A percentile compares a stretch with the other conserved stretches of the same genome.
Conservation (phyloP, 2,797 vertebrate genomes). For the Prunella strophiata region DNA sequence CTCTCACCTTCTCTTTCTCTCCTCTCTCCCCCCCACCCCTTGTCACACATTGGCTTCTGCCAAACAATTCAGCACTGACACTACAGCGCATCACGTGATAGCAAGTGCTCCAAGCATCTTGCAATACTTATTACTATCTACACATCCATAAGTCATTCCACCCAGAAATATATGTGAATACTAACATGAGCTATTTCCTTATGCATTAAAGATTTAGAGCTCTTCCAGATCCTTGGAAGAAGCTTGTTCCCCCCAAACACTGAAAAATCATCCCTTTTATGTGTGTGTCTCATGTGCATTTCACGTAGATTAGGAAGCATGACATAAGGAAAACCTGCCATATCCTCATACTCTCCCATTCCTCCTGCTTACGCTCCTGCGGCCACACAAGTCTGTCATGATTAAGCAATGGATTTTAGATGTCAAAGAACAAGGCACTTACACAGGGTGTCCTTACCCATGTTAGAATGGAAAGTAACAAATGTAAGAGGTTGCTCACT, state of each 20-base stretch:
- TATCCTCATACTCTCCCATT: background rate
- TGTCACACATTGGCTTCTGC: conserved; percentile 47
- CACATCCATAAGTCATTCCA: conserved; percentile 47
- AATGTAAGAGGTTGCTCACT: conserved; percentile 45
- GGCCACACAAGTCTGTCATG: background rate
- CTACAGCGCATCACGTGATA: background rate
- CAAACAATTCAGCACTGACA: conserved; percentile 54
- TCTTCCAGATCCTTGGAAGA: background rate
- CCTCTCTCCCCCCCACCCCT: background rate
- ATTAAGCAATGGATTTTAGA: conserved; percentile 9
- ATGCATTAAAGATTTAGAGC: conserved; percentile 30
- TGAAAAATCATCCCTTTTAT: background rate
- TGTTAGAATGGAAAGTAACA: conserved; percentile 54
- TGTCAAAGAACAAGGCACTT: background rate
- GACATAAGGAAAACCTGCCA: background rate
- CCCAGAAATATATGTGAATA: conserved; percentile 14
- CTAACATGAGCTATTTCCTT: background rate
- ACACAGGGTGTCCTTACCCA: background rate
- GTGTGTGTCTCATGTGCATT: background rate
- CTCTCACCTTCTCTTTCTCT: conserved; percentile 22
- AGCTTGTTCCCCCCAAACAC: background rate
- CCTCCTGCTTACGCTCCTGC: background rate
- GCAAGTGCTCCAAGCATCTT: conserved; percentile 57
- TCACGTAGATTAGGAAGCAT: background rate
- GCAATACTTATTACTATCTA: conserved; percentile 58